These are phyloP conservation scores for Lydus trimaculatus DNA, from an alignment of 2,888 invertebrate genomes.

Conservation along the genomic window DNA sequence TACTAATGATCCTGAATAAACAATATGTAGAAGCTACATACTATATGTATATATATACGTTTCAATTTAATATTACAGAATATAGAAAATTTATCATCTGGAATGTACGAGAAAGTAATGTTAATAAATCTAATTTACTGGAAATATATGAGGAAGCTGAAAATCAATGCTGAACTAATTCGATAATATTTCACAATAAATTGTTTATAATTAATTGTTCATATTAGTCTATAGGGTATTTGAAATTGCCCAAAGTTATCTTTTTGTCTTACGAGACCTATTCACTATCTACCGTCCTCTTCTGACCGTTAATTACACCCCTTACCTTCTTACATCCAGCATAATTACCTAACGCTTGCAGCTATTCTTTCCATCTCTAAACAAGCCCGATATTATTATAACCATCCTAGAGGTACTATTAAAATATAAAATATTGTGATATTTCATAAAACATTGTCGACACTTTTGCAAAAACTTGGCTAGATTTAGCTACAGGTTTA, in stretches of 20 bases:
- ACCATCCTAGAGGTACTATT: constrained; percentile 31
- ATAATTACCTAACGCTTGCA: constrained; percentile 45
- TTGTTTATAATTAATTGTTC: neutral
- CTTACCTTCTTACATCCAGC: constrained; percentile 49
- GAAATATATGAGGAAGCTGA: neutral
- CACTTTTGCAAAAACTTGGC: constrained; percentile 17
- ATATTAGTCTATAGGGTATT: neutral
- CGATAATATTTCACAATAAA: neutral
- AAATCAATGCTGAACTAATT: neutral
- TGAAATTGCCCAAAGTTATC: neutral
- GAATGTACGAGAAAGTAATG: neutral
- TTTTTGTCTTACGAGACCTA: neutral
- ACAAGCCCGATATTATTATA: neutral
- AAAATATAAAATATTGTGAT: constrained; percentile 34
- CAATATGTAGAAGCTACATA: neutral
- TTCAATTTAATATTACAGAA: neutral
- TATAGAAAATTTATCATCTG: neutral
- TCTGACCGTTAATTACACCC: constrained; percentile 47
- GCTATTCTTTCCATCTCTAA: constrained; percentile 26
- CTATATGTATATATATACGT: neutral
- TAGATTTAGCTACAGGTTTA: constrained; percentile 22
- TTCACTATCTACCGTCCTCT: constrained; percentile 31
- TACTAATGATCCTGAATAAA: neutral
- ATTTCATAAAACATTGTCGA: constrained; percentile 28
- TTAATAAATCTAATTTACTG: neutral